Conservation (phyloP, 2,888 invertebrate species). For the Anthrax anthrax region DNA sequence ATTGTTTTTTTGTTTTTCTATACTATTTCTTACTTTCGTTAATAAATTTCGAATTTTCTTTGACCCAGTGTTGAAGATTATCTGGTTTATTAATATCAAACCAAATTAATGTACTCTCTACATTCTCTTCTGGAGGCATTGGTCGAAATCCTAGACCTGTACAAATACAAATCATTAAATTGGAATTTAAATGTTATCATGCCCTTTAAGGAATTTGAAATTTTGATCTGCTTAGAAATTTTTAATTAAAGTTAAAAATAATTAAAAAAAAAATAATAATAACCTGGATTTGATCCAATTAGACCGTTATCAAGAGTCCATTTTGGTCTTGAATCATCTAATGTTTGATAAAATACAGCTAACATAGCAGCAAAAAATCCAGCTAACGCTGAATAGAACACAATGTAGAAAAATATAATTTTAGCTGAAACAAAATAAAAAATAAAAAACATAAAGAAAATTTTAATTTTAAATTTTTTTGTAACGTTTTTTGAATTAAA, state of each 20-base stretch:
- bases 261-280: conserved; percentile 7
- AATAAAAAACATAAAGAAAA: conserved; percentile 1
- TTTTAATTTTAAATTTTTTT: no score
- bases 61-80: conserved; percentile 68
- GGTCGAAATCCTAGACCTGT: conserved; percentile 93
- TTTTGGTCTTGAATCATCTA: conserved; percentile 72
- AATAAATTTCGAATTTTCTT: conserved; percentile 33
- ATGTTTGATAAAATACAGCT: conserved; percentile 86
- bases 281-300: conserved; percentile 91
- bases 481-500: no score
- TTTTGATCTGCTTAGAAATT: conserved; percentile 7
- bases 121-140: conserved; percentile 80
- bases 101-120: conserved; percentile 94
- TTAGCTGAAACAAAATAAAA: conserved; percentile 52
- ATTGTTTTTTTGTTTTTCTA: background rate
- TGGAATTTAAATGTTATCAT: no score
- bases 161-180: conserved; percentile 11
- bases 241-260: conserved; percentile 4
- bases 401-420: conserved; percentile 88
- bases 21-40: background rate
- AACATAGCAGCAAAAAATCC: conserved; percentile 92
- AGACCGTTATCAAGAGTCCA: conserved; percentile 77
- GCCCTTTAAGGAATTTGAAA: background rate
- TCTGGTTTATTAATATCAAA: conserved; percentile 55
- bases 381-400: conserved; percentile 84